Evolutionary conservation across 2,797 vertebrate species (phyloP).

Genomic region (Triplophysa bombifrons): DNA sequence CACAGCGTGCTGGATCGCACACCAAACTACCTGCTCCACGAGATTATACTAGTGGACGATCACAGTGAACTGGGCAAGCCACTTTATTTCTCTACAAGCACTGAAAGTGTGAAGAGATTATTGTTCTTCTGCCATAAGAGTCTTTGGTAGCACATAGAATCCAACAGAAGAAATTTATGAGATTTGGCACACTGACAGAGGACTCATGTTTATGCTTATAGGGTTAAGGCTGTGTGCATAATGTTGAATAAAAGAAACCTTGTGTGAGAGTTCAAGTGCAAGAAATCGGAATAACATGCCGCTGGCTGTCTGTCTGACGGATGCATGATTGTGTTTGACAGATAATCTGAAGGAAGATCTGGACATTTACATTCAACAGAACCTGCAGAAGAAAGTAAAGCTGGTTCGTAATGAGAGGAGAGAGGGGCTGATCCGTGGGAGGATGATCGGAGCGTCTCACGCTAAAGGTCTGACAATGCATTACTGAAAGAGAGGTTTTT

Average conservation of each 20-base stretch:
- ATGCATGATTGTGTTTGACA: constrained; percentile 57
- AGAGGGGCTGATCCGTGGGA: constrained; percentile 92
- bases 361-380: constrained; percentile 77
- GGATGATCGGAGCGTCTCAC: constrained; percentile 93
- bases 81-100: not conserved
- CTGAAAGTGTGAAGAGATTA: no score
- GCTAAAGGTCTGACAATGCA: constrained; percentile 80
- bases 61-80: constrained; percentile 87
- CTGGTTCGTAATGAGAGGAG: constrained; percentile 87
- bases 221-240: no score
- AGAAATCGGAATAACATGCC: not conserved
- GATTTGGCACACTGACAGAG: no score
- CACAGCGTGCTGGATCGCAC: constrained; percentile 92
- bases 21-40: constrained; percentile 83
- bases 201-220: no score
- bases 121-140: no score
- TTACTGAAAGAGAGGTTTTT: not conserved
- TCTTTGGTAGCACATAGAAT: no score
- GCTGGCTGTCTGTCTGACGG: not conserved
- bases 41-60: constrained; percentile 94
- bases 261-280: no score
- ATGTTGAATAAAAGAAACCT: no score
- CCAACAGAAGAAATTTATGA: no score
- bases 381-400: constrained; percentile 82
- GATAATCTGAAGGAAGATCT: constrained; percentile 89